phyloP scores from a whole-genome alignment of 2,888 invertebrate species.

The Bruchidius siliquastri region DNA sequence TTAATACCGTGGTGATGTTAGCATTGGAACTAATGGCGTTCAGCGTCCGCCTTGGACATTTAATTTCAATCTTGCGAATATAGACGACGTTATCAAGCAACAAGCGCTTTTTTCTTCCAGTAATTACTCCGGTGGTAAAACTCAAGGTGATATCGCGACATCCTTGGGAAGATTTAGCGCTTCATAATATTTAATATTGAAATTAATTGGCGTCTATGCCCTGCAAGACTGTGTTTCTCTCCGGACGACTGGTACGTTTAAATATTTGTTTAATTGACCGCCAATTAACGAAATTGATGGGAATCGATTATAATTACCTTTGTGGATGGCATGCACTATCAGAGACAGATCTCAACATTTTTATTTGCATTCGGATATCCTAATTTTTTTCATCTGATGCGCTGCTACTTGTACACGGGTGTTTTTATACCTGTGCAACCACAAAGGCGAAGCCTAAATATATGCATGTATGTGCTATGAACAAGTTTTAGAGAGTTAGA shows the following conservation, averaged over 20 bases:
- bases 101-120: background rate
- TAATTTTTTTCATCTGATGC: background rate
- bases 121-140: background rate
- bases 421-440: no score
- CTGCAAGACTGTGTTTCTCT: background rate
- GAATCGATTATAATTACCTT: background rate
- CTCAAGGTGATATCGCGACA: background rate
- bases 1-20: no score
- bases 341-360: background rate
- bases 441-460: no score
- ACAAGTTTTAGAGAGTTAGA: no score
- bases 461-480: no score
- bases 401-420: background rate
- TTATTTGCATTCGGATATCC: background rate
- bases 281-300: background rate
- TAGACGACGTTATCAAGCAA: background rate
- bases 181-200: background rate
- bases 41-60: no score
- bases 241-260: no score
- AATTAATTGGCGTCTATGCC: background rate
- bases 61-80: no score
- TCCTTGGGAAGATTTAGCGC: background rate
- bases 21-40: no score
- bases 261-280: background rate
- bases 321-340: background rate